Conservation (phyloP, 1,140 invertebrate genomes). For the Chionoecetes opilio region DNA sequence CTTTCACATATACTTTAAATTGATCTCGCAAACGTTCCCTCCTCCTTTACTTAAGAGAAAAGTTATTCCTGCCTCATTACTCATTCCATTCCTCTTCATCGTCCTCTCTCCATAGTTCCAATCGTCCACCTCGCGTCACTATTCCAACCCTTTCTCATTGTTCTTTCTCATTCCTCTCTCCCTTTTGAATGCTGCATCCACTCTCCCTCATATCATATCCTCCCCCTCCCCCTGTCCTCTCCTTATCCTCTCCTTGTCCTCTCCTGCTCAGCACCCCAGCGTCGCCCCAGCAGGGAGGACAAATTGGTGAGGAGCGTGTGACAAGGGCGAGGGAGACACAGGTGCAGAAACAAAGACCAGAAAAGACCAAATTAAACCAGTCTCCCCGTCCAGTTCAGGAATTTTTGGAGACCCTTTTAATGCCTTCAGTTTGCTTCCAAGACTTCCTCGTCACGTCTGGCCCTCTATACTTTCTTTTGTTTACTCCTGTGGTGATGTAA, state of each 20-base stretch:
- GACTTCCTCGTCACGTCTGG: not conserved
- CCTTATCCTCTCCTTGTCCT: not conserved
- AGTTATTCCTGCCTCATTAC: not conserved
- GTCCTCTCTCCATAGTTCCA: not conserved
- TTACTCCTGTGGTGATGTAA: not conserved
- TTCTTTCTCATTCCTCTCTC: not conserved
- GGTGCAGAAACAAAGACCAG: constrained; percentile 44
- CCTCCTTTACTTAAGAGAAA: too few species aligned
- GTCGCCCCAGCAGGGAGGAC: constrained; percentile 36
- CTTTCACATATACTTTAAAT: too few species aligned
- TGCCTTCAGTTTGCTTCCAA: not conserved
- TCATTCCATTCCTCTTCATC: not conserved
- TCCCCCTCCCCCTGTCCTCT: not conserved
- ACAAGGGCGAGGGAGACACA: constrained; percentile 38
- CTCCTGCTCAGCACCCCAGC: not conserved
- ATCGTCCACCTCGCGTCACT: too few species aligned
- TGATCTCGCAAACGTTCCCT: not conserved
- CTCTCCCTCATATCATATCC: not conserved
- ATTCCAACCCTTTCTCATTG: not conserved
- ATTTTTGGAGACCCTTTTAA: not conserved
- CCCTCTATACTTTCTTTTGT: not conserved
- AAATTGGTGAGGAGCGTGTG: constrained; percentile 52
- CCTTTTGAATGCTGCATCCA: not conserved
- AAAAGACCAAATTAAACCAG: not conserved
- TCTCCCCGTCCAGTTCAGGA: not conserved